A percentile compares a stretch with the other conserved stretches of the same genome.
Evolutionary conservation across 2,797 vertebrate species (phyloP).

Genomic region (Hemitrygon akajei): DNA sequence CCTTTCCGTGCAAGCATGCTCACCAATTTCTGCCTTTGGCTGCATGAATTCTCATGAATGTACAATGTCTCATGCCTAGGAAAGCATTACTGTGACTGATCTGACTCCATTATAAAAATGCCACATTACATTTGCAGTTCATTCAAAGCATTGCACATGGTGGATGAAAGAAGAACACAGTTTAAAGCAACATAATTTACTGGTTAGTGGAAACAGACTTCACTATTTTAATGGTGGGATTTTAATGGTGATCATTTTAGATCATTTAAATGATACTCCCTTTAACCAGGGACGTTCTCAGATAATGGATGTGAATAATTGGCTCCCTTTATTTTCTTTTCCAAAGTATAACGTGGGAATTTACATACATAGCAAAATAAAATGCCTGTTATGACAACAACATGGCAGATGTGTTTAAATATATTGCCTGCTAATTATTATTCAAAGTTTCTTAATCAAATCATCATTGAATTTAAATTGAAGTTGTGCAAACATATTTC

Average conservation of each 20-base stretch:
- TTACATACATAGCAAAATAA: neutral
- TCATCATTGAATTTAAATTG: constrained; percentile 20
- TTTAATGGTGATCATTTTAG: neutral
- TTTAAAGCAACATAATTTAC: neutral
- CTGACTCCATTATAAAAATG: neutral
- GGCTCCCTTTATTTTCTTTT: neutral
- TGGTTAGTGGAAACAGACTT: neutral
- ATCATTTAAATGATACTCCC: neutral
- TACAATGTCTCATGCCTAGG: neutral
- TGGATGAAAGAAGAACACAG: neutral
- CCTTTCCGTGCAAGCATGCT: neutral
- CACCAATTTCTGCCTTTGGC: neutral
- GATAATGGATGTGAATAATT: neutral
- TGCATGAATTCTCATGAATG: neutral
- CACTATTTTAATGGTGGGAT: neutral
- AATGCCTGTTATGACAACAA: neutral
- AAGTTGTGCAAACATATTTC: neutral
- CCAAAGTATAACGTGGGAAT: neutral
- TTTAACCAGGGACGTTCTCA: neutral
- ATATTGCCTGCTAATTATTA: neutral
- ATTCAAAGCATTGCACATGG: neutral
- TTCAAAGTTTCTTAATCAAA: constrained; percentile 10
- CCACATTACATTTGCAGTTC: neutral
- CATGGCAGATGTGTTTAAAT: neutral
- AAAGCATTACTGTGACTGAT: neutral